These are phyloP conservation scores for Nasonovia ribisnigri DNA, from an alignment of 2,888 invertebrate genomes.

Conservation along the genomic window DNA sequence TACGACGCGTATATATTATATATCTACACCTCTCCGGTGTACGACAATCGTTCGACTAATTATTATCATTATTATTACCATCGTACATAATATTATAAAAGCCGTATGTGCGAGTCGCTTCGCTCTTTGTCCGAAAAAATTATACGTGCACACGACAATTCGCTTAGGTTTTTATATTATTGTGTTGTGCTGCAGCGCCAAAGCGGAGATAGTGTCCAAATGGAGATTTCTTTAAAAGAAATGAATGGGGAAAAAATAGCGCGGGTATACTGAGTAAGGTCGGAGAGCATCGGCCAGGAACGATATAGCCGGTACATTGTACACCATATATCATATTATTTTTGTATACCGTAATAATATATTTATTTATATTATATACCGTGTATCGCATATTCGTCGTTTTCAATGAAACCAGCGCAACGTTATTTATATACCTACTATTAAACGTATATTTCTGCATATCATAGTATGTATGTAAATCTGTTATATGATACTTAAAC, in stretches of 20 bases:
- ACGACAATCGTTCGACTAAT: slow-evolving; percentile 40
- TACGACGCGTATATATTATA: neutral
- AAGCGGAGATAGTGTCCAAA: neutral
- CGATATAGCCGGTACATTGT: neutral
- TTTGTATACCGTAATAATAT: too few species aligned
- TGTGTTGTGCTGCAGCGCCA: neutral
- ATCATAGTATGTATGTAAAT: neutral
- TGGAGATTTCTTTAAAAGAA: neutral
- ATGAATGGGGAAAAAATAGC: neutral
- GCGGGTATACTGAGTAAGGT: neutral
- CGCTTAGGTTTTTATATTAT: neutral
- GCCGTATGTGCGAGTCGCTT: neutral
- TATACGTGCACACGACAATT: neutral
- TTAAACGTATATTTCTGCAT: neutral
- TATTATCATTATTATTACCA: slow-evolving; percentile 32
- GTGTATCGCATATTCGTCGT: neutral
- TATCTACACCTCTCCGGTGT: neutral
- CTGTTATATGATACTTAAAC: neutral
- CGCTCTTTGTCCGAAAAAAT: neutral
- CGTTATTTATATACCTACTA: too few species aligned
- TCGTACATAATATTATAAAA: too few species aligned
- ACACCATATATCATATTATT: neutral
- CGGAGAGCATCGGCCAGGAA: neutral
- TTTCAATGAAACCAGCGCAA: too few species aligned
- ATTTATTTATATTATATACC: neutral